Evolutionary conservation across 1,140 invertebrate genomes (phyloP), one percentile per base, ranked within the genome.

Genomic region (Drosophila guanche): DNA sequence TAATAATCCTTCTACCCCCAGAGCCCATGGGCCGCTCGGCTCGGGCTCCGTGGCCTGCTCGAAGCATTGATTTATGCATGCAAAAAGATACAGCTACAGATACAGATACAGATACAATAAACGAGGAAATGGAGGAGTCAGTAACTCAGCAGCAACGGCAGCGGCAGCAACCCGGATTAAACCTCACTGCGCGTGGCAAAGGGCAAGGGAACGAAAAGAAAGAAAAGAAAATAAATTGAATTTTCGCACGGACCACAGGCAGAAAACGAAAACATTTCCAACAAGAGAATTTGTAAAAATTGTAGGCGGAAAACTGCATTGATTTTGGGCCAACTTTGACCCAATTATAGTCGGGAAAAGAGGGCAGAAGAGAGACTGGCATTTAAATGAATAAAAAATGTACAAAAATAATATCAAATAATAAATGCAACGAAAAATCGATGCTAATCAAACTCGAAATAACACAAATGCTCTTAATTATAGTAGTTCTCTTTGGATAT

Each of bases 11-110:
- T 29, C 1, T 12, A 4, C 20, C 4, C 37, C 57, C 27, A 37
- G 33, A 10, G 59, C 22, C 59, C 25, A 41, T 66, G 59, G 7
- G 42, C 12, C 25, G 45, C 16, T 20, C 16, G 16, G 1, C 16
- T 0, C 16, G 8, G 8, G 10, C 33, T 37, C 33, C 12, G 12
- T 37, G 20, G 46, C 47, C 51, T 56, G 40, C 59, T 54, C 60
- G 40, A 43, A 45, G 42, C 60, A 58, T 51, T 81, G 79, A 84
- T 81, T 81, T 78, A 84, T 81, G 74, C 63, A 83, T 84, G 75
- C 68, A 70, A 75, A 79, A 58, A 20, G 43, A 37, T 37, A 37
- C 50, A 62, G 58, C 56, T 58, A 74, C 66, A 74, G 43, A 37
- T 37, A 37, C 50, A 62, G 43, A 37, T 37, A 37, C 50, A 62